phyloP scores from a whole-genome alignment of 2,888 invertebrate genomes.

The Ectobius pallidus region DNA sequence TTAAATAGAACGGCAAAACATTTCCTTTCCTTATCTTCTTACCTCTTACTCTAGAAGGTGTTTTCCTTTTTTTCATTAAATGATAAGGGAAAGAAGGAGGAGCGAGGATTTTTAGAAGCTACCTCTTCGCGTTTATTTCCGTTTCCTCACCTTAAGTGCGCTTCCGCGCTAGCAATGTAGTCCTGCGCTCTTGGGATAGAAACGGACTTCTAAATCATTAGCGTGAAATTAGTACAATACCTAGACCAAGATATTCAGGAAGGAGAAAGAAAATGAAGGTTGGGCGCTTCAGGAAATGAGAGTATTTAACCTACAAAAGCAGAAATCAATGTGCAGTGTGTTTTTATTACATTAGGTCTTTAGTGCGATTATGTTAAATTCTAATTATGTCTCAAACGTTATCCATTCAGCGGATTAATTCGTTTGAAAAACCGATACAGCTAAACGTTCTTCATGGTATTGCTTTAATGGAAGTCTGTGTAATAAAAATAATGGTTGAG shows the following conservation, averaged over 20 bases:
- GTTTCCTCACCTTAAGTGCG: background rate
- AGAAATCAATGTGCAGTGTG: too few species aligned
- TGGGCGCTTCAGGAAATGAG: background rate
- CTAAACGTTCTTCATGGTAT: too few species aligned
- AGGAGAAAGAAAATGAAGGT: background rate
- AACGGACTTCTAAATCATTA: slow-evolving; percentile 8
- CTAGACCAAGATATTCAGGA: background rate
- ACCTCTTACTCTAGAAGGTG: background rate
- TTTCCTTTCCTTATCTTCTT: slow-evolving; percentile 4
- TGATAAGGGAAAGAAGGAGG: slow-evolving; percentile 15
- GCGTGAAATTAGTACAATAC: slow-evolving; percentile 18
- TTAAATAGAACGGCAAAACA: slow-evolving; percentile 6
- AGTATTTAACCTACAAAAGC: too few species aligned
- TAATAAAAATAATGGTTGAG: too few species aligned
- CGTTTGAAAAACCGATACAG: too few species aligned
- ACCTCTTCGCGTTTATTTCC: slow-evolving; percentile 12
- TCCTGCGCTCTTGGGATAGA: too few species aligned
- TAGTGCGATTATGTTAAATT: too few species aligned
- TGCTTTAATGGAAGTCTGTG: too few species aligned
- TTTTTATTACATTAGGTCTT: too few species aligned
- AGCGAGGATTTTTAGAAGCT: background rate
- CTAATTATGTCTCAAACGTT: too few species aligned
- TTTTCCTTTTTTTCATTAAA: slow-evolving; percentile 20
- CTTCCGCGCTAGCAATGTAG: background rate
- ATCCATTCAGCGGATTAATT: too few species aligned